A percentile compares a stretch with the other conserved stretches of the same genome.
These are phyloP conservation scores for Poecilia wingei DNA, from an alignment of 2,797 vertebrate species.

Conservation along the genomic window DNA sequence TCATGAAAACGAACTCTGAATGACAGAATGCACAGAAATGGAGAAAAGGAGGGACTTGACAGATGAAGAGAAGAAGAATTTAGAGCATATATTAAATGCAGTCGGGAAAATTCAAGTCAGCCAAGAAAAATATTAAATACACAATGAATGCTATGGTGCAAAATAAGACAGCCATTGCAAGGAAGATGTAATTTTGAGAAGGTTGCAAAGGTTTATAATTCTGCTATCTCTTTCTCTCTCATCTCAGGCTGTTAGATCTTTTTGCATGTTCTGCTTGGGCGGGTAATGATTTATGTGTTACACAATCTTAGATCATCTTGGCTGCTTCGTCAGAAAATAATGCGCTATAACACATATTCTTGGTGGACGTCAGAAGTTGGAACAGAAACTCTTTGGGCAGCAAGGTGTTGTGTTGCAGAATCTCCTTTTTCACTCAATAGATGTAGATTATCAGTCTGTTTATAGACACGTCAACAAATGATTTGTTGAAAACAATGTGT, in stretches of 20 bases:
- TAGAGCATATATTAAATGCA: slow-evolving; percentile 13
- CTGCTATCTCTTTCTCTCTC: slow-evolving; percentile 46
- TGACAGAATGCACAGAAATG: slow-evolving; percentile 34
- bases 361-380: slow-evolving; percentile 55
- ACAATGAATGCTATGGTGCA: neutral
- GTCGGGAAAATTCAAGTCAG: slow-evolving; percentile 33
- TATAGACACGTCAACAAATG: neutral
- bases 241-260: slow-evolving; percentile 53
- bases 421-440: neutral
- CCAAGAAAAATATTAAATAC: slow-evolving; percentile 33
- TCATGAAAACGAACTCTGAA: slow-evolving; percentile 19
- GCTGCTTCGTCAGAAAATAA: slow-evolving; percentile 60
- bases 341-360: slow-evolving; percentile 68
- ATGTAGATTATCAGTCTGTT: neutral
- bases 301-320: slow-evolving; percentile 53
- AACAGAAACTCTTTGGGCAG: slow-evolving; percentile 59
- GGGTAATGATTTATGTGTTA: slow-evolving; percentile 69
- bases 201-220: slow-evolving; percentile 57
- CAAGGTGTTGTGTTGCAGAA: neutral
- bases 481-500: neutral
- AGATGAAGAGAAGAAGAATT: slow-evolving; percentile 6
- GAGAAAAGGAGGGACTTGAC: slow-evolving; percentile 24
- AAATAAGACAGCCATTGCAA: slow-evolving; percentile 29
- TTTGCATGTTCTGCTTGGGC: slow-evolving; percentile 72
- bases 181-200: slow-evolving; percentile 52